Evolutionary conservation across 2,113 vertebrate genomes (phyloP).

Genomic region (Paratilapia polleni): DNA sequence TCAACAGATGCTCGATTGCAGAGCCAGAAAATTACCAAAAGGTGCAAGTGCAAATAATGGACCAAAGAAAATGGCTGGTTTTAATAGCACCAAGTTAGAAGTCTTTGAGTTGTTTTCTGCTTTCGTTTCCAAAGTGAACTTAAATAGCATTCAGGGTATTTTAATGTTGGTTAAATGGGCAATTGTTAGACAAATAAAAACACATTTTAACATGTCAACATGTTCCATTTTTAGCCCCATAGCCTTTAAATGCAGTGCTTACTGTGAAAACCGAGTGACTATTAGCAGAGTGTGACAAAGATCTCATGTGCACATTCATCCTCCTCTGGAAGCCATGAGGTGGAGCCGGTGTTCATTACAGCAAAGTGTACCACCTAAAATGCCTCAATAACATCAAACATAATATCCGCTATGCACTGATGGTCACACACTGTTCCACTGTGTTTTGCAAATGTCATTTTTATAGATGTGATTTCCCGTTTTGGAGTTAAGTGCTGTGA

Average conservation of each 20-base stretch:
- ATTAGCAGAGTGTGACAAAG: not conserved
- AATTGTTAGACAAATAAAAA: not conserved
- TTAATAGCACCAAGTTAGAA: not conserved
- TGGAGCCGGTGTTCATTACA: conserved; percentile 4
- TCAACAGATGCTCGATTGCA: not conserved
- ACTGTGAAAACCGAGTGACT: not conserved
- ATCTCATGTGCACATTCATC: not conserved
- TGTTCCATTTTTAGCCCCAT: not conserved
- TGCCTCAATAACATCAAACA: not conserved
- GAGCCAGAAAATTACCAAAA: not conserved
- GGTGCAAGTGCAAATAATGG: not conserved
- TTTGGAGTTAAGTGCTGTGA: not conserved
- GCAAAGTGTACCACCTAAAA: not conserved
- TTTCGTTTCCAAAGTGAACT: not conserved
- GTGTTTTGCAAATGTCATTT: not conserved
- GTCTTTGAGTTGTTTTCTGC: not conserved
- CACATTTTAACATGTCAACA: not conserved
- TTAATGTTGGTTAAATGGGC: not conserved
- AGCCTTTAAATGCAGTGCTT: rapidly evolving
- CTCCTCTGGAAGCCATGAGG: not conserved
- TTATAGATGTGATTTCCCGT: not conserved
- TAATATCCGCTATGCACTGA: not conserved
- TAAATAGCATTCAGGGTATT: not conserved
- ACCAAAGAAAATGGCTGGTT: not conserved
- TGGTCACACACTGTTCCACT: not conserved